Percentiles rank a stretch among this genome's conserved stretches.
These are phyloP conservation scores for Cavia aperea DNA, from an alignment of 2,113 vertebrate genomes.

Conservation along the genomic window DNA sequence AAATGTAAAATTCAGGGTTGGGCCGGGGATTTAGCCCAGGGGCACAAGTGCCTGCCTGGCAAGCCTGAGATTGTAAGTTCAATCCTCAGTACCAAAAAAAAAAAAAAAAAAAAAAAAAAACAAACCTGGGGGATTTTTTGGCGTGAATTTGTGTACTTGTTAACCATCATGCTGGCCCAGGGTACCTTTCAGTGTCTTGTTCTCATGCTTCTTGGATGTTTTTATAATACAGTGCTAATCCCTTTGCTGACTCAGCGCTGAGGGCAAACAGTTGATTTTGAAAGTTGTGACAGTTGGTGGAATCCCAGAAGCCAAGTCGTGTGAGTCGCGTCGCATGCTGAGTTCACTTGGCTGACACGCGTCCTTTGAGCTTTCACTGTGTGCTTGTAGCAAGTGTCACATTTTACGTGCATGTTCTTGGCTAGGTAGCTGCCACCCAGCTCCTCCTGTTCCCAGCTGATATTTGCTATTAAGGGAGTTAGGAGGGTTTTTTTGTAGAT, in stretches of 20 bases:
- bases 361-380: constrained; percentile 23
- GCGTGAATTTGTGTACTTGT: constrained; percentile 13
- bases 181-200: not conserved
- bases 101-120: too few species aligned
- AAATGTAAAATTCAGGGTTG: not conserved
- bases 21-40: not conserved
- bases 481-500: constrained; percentile 16
- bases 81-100: too few species aligned
- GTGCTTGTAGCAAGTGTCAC: constrained; percentile 10
- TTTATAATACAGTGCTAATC: constrained; percentile 40
- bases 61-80: too few species aligned
- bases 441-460: constrained; percentile 43
- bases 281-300: constrained; percentile 34
- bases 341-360: constrained; percentile 44
- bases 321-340: constrained; percentile 23
- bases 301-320: constrained; percentile 51
- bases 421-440: constrained; percentile 36
- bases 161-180: constrained; percentile 26
- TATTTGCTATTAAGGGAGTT: constrained; percentile 32
- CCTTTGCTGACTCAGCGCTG: constrained; percentile 36
- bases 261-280: constrained; percentile 50
- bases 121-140: too few species aligned
- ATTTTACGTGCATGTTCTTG: constrained; percentile 31
- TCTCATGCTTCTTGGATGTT: constrained; percentile 23
- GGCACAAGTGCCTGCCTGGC: too few species aligned